Base-by-base conservation (phyloP, 2,888 invertebrate species). In the Agrochola macilenta region DNA sequence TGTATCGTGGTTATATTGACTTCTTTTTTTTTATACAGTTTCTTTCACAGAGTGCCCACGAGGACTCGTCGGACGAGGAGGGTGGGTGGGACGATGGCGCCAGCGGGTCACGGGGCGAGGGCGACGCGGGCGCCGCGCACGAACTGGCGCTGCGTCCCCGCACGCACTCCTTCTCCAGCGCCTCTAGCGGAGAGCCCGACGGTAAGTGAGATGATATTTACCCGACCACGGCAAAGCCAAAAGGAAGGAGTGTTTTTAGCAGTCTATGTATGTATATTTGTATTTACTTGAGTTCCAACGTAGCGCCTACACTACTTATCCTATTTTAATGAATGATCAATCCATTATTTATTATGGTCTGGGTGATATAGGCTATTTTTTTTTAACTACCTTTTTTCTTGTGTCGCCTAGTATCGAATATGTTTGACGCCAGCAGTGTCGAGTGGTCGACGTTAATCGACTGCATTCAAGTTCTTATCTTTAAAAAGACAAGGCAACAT, bases 61-160 rank as follows among this genome's bases (percentile, higher is more conserved):
- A 95, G 81, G 95, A 95, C 86, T 95, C 95, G 0, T 95, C 95
- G 0, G 96, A 96, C 79, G 95, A 96, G 79, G 96, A 95, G 79
- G 95, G 91, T 0, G 95, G 94, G 0, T 98, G 98, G 68, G 98
- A 99, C 91, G 94, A 92, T 7, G 90, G 89, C 0, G 89, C 86
- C 5, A 81, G 86, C 20, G 89, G 86, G 11, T 86, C 87, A 26
- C 87, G 91, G 5, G 90, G 93, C 23, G 94, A 94, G 80, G 90
- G 94, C 0, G 94, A 95, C 83, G 88, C 89, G 2, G 89, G 90
- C 7, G 84, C 82, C 0, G 80, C 91, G 11, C 93, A 93, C 77
- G 95, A 95, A 2, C 83, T 93, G 0, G 88, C 89, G 17, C 82
- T 94, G 84, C 93, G 95, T 35, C 89, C 92, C 65, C 93, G 96